Conservation (phyloP, 2,113 vertebrate genomes). For the Atrichornis clamosus region DNA sequence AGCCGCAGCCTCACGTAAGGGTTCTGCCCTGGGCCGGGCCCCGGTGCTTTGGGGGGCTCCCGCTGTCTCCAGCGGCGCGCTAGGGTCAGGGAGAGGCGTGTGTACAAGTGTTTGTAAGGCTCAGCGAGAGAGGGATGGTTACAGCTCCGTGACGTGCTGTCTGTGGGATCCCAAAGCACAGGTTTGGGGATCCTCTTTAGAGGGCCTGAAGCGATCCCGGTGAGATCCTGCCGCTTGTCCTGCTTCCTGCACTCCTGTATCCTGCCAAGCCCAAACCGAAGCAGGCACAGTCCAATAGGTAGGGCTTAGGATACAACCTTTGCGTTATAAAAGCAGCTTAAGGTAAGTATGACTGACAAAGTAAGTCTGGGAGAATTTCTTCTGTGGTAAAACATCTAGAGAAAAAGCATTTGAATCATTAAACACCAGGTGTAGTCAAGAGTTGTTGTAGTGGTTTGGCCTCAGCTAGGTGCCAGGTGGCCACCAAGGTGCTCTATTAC, state of each 20-base stretch:
- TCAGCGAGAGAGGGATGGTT: fast-evolving
- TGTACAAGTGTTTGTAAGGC: neutral
- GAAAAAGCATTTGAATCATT: neutral
- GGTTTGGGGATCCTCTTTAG: neutral
- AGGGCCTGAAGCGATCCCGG: neutral
- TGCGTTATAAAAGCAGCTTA: fast-evolving
- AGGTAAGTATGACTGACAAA: neutral
- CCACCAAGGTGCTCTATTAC: fast-evolving
- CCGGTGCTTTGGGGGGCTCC: neutral
- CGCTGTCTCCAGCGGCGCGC: neutral
- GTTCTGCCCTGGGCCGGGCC: neutral
- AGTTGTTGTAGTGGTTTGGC: neutral
- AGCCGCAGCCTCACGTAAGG: neutral
- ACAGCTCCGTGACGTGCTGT: fast-evolving
- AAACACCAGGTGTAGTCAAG: neutral
- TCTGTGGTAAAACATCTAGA: neutral
- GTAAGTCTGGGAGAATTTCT: neutral
- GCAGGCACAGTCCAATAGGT: fast-evolving
- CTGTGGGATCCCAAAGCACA: neutral
- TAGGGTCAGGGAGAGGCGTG: neutral
- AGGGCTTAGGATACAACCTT: neutral
- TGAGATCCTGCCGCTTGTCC: neutral
- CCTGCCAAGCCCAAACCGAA: fast-evolving
- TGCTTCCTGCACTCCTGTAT: neutral
- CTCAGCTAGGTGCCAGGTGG: neutral